Base-by-base conservation (phyloP, 2,797 vertebrate species). In the Natrix natrix region DNA sequence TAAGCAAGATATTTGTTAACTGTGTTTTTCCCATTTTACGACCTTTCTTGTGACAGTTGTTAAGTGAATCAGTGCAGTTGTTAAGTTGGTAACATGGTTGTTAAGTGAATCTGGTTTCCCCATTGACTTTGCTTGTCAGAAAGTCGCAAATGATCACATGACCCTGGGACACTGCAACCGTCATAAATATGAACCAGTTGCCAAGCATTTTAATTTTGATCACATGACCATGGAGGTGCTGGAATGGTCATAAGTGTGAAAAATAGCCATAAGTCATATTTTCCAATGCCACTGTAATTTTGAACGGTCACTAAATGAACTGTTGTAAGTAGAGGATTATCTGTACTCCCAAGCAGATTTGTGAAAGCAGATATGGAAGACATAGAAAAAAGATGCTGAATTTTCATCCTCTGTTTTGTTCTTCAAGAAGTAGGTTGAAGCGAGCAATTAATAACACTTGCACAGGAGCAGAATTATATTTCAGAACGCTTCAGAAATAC, bases 401-500 rank as follows among this genome's bases (percentile, higher is more conserved):
- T 92, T 94, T 93, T 91, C 94, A 78, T 90, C 94, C 92, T 96
- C 91, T 90, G 95, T 91, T 95, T 91, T 48, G 3, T 91, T 90
- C n/a, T 69, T 37, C 96, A 87, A 94, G 94, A 94, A 95, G 90
- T 37, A 94, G 97, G 97, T 74, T 92, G 96, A 95, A 96, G 93
- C 94, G 95, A 91, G 93, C 94, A 95, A 91, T 91, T 78, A 95
- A 28, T 20, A 90, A 94, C 93, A 96, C 97, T 96, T 96, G 93
- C 92, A 94, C 4, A 5, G 94, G 94, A 96, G 95, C 95, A 95
- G 95, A 96, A 96, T 97, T 97, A 97, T 97, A 96, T 97, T 97
- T 96, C 96, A 97, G 92, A 96, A 83, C 94, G 96, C 97, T 97
- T 98, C 97, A 97, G 95, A 97, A 97, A 97, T 96, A 96, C 94